A percentile compares a stretch with the other conserved stretches of the same genome.
phyloP scores from a whole-genome alignment of 2,113 vertebrate species.

The Plectropomus leopardus region DNA sequence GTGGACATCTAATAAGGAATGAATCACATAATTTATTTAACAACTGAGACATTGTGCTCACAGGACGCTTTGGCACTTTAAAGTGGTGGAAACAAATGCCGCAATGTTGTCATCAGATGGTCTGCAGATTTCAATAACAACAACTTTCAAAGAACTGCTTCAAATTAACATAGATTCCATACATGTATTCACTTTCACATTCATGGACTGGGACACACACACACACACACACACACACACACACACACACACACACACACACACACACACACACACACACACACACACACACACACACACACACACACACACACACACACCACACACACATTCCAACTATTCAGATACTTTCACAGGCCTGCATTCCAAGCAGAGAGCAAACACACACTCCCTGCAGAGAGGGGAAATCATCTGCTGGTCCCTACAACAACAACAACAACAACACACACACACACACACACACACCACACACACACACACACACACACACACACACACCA shows the following conservation, averaged over 20 bases:
- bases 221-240: constrained; percentile 25
- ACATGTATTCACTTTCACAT: constrained; percentile 60
- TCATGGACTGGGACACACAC: constrained; percentile 21
- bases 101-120: constrained; percentile 36
- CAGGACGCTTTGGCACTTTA: neutral
- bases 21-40: constrained; percentile 18
- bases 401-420: constrained; percentile 73
- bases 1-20: constrained; percentile 3
- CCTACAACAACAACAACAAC: constrained; percentile 69
- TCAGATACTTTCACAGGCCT: constrained; percentile 72
- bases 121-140: constrained; percentile 43
- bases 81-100: constrained; percentile 38
- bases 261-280: constrained; percentile 36
- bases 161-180: constrained; percentile 59
- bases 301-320: constrained; percentile 34
- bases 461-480: constrained; percentile 28
- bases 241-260: constrained; percentile 33
- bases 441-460: constrained; percentile 4
- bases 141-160: constrained; percentile 43
- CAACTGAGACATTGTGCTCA: constrained; percentile 15
- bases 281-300: constrained; percentile 27
- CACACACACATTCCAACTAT: constrained; percentile 63
- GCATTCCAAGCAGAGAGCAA: constrained; percentile 78
- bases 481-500: constrained; percentile 10
- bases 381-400: constrained; percentile 75